A percentile compares a stretch with the other conserved stretches of the same genome.
phyloP scores from a whole-genome alignment of 2,888 invertebrate genomes.

The Pemphredon lugubris region DNA sequence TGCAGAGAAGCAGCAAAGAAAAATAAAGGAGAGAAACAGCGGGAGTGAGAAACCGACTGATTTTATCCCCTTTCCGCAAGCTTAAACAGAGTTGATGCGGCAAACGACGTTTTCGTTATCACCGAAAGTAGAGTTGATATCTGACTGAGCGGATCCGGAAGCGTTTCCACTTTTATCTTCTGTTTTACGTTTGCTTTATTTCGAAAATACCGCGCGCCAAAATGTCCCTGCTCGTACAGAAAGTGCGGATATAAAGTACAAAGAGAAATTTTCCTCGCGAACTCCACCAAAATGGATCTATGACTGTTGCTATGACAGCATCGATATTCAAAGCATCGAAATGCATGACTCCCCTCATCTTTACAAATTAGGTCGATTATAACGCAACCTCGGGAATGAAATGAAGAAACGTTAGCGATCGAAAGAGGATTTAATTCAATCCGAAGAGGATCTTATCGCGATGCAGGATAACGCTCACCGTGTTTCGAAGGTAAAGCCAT shows the following conservation, averaged over 20 bases:
- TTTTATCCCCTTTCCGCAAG: slow-evolving; percentile 63
- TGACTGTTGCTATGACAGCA: neutral
- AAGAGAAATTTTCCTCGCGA: too few species aligned
- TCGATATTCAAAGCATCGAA: neutral
- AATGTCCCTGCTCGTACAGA: neutral
- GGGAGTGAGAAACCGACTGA: slow-evolving; percentile 34
- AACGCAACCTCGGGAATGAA: slow-evolving; percentile 33
- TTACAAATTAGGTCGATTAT: slow-evolving; percentile 31
- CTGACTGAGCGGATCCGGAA: slow-evolving; percentile 38
- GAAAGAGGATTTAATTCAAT: slow-evolving; percentile 62
- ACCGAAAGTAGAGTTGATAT: slow-evolving; percentile 52
- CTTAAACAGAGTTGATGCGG: slow-evolving; percentile 68
- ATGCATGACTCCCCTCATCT: too few species aligned
- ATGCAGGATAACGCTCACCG: slow-evolving; percentile 52
- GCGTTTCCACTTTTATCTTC: neutral
- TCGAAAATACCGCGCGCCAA: neutral
- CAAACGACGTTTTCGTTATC: slow-evolving; percentile 66
- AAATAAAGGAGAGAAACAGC: slow-evolving; percentile 7
- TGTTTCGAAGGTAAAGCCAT: slow-evolving; percentile 58
- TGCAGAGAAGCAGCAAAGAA: slow-evolving; percentile 10
- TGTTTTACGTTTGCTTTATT: neutral
- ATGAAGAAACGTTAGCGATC: slow-evolving; percentile 31
- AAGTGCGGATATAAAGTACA: neutral
- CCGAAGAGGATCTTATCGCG: slow-evolving; percentile 47
- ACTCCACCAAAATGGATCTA: too few species aligned